Evolutionary conservation across 2,888 invertebrate genomes (phyloP).

Genomic region (Athalia rosae): DNA sequence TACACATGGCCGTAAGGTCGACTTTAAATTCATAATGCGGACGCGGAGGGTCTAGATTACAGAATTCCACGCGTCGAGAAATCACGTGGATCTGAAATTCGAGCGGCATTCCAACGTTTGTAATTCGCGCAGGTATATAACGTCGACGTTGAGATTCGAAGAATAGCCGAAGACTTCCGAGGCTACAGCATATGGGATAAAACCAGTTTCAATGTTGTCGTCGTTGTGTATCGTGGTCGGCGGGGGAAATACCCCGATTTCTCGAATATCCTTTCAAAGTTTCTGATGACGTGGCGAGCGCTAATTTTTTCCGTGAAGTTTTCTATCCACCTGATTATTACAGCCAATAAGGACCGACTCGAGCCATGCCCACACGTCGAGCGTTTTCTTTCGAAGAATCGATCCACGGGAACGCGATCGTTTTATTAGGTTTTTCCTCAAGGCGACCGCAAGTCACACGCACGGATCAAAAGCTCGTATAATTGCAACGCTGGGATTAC

Average conservation of each 20-base stretch:
- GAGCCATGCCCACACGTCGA: neutral
- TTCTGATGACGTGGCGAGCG: slow-evolving; percentile 5
- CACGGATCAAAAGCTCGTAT: too few relatives aligned
- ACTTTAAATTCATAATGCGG: too few relatives aligned
- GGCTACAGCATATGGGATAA: neutral
- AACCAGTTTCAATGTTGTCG: slow-evolving; percentile 16
- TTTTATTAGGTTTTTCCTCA: neutral
- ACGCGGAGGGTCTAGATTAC: too few relatives aligned
- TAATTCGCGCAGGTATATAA: too few relatives aligned
- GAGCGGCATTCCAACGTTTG: too few relatives aligned
- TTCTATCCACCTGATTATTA: neutral
- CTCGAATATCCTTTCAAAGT: slow-evolving; percentile 8
- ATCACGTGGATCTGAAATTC: too few relatives aligned
- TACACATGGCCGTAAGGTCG: too few relatives aligned
- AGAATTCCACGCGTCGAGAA: too few relatives aligned
- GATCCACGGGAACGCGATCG: neutral
- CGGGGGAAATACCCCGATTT: slow-evolving; percentile 35
- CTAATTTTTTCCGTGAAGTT: slow-evolving; percentile 24
- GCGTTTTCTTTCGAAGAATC: neutral
- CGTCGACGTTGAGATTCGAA: neutral
- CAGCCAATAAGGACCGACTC: too few relatives aligned
- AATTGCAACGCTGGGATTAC: too few relatives aligned
- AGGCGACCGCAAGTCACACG: neutral
- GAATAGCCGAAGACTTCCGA: neutral
- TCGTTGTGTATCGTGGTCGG: slow-evolving; percentile 5